Conservation (phyloP, 2,888 invertebrate genomes). For the Torymus aiolomorphi region DNA sequence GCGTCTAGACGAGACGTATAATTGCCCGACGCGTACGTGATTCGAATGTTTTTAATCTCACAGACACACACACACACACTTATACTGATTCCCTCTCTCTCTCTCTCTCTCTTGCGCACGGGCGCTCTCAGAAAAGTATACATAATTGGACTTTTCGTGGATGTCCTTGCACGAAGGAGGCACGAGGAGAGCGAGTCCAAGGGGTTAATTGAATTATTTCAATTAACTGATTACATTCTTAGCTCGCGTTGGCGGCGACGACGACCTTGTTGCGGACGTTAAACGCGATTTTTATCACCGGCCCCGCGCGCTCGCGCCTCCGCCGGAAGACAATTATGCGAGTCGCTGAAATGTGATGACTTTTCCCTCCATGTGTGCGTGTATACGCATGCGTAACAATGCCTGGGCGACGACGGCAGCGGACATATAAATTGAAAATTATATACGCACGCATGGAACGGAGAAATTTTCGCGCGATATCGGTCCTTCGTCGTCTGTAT, state of each 20-base stretch:
- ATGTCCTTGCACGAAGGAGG: too few relatives aligned
- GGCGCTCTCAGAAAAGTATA: constrained; percentile 22
- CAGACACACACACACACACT: too few relatives aligned
- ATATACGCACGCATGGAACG: not conserved
- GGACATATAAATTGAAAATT: constrained; percentile 39
- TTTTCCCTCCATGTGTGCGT: not conserved
- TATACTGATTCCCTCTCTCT: too few relatives aligned
- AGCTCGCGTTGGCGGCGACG: not conserved
- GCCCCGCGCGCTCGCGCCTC: not conserved
- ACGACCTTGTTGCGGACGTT: constrained; percentile 33
- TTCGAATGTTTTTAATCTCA: constrained; percentile 46
- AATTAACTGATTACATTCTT: constrained; percentile 52
- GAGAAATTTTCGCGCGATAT: not conserved
- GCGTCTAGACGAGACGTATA: constrained; percentile 21
- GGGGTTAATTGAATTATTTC: constrained; percentile 53
- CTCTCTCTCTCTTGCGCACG: too few relatives aligned
- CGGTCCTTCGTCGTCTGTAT: too few relatives aligned
- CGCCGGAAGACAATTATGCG: constrained; percentile 39
- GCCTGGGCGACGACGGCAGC: not conserved
- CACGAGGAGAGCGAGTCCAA: not conserved
- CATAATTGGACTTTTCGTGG: constrained; percentile 33
- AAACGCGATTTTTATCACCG: constrained; percentile 44
- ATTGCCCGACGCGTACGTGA: constrained; percentile 20
- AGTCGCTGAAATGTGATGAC: constrained; percentile 25
- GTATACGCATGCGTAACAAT: constrained; percentile 12